Base-by-base conservation (phyloP, 1,140 invertebrate species). In the Pararge aegeria region DNA sequence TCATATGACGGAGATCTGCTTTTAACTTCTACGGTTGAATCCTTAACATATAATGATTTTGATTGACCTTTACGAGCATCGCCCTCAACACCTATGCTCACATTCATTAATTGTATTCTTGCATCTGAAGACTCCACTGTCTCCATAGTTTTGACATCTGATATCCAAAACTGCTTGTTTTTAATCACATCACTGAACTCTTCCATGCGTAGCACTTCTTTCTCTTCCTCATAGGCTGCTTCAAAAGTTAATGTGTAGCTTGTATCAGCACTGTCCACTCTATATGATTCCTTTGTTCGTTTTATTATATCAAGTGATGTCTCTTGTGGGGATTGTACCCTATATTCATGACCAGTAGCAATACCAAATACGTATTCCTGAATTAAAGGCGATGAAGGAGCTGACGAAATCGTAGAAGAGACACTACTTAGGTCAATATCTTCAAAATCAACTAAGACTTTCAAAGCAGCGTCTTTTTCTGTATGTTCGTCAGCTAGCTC, bases 331-430 rank as follows among this genome's bases (percentile, higher is more conserved):
- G 46, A 49, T 29, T 49, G 46, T 1, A 49, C 46, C 15, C 24
- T 49, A 49, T 49, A 49, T 27, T 49, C 46, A 20, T 49, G 46
- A 6, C 46, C 46, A 12, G 13, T 21, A 27, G 30, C 30, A 27
- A 49, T 10, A 49, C 76, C 79, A 51, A 90, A 90, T 1, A 90
- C 56, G 38, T 89, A 90, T 77, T 89, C 87, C 16, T 90, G 52
- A n/a, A 53, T 63, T n/a, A 67, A 27, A 21, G 65, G 60, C 9
- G 64, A 62, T 6, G 60, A 51, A 0, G 65, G 60, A 7, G 29
- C 9, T 21, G 38, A 27, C 12, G 65, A 51, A 15, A 55, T 59
- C 0, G 61, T 58, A 5, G 51, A 42, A 27, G 16, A n/a, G 6
- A 20, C 7, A 51, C 46, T 49, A 15, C 44, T 13, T 10, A 15